Evolutionary conservation across 1,140 invertebrate species (phyloP).

Genomic region (Papilio xuthus): DNA sequence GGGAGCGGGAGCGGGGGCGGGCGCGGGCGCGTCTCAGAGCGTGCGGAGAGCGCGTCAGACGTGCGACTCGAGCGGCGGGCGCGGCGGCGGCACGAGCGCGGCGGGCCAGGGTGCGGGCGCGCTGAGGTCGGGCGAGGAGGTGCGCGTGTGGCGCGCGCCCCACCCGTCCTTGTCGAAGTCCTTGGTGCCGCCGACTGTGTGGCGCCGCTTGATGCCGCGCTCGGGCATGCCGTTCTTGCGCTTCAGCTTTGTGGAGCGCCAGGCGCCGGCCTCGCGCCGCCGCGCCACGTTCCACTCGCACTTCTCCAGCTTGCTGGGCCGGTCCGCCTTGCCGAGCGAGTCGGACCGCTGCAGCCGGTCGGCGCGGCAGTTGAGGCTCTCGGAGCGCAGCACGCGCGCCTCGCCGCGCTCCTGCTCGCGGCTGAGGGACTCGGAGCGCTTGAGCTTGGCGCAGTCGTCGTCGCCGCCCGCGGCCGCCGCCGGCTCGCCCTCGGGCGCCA

Average conservation of each 20-base stretch:
- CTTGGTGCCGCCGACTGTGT: conserved; percentile 95
- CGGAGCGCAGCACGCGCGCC: conserved; percentile 82
- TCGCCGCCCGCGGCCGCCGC: conserved; percentile 40
- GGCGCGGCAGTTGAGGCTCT: conserved; percentile 79
- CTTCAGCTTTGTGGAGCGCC: conserved; percentile 85
- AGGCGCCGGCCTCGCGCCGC: conserved; percentile 83
- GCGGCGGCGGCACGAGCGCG: conserved; percentile 67
- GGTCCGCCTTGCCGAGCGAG: conserved; percentile 88
- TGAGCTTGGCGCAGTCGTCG: conserved; percentile 67
- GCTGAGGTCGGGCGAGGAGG: conserved; percentile 75
- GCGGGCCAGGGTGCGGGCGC: conserved; percentile 53
- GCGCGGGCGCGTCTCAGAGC: conserved; percentile 10
- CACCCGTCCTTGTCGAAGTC: conserved; percentile 85
- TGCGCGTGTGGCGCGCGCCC: conserved; percentile 77
- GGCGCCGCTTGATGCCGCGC: conserved; percentile 91
- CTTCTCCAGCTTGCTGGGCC: conserved; percentile 89
- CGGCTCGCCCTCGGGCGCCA: conserved; percentile 48
- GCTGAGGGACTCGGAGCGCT: conserved; percentile 84
- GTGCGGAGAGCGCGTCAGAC: conserved; percentile 56
- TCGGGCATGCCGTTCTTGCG: conserved; percentile 89
- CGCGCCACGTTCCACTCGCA: conserved; percentile 90
- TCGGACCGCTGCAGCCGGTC: conserved; percentile 84
- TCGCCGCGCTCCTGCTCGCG: conserved; percentile 68
- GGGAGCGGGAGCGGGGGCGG: neutral
- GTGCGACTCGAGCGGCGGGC: conserved; percentile 77